A percentile compares a stretch with the other conserved stretches of the same genome.
phyloP scores from a whole-genome alignment of 2,888 invertebrate genomes.

The Lasius fuliginosus region DNA sequence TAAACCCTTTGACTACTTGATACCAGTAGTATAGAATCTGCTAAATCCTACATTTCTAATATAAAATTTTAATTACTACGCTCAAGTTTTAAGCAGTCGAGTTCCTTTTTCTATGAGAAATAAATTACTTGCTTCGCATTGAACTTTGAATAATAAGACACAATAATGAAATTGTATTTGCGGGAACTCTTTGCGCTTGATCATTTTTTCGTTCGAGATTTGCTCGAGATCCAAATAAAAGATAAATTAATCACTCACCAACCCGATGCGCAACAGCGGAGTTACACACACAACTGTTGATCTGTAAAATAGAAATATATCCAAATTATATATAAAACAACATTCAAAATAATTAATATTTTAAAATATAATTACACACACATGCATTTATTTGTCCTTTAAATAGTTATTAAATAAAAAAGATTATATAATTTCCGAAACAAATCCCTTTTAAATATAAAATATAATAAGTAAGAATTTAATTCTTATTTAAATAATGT shows the following conservation, averaged over 20 bases:
- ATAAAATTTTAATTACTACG: not conserved
- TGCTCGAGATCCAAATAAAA: not conserved
- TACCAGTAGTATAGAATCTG: not conserved
- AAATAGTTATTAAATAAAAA: not conserved
- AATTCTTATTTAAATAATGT: not conserved
- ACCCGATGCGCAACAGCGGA: not conserved
- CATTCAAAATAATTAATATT: not conserved
- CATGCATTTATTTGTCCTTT: not conserved
- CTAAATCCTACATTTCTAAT: not conserved
- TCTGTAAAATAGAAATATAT: not conserved
- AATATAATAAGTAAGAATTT: not conserved
- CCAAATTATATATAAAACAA: not conserved
- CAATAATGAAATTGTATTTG: not conserved
- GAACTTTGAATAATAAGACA: not conserved
- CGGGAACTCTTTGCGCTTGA: not conserved
- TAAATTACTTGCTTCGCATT: not conserved
- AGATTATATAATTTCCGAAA: not conserved
- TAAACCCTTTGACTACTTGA: not conserved
- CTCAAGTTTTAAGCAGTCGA: not conserved
- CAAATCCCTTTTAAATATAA: not conserved
- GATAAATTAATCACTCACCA: not conserved
- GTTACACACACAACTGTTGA: not conserved
- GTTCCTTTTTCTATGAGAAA: not conserved
- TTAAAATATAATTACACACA: not conserved
- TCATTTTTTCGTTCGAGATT: not conserved